Evolutionary conservation across 1,140 invertebrate genomes (phyloP).

Genomic region (Streblospio benedicti): DNA sequence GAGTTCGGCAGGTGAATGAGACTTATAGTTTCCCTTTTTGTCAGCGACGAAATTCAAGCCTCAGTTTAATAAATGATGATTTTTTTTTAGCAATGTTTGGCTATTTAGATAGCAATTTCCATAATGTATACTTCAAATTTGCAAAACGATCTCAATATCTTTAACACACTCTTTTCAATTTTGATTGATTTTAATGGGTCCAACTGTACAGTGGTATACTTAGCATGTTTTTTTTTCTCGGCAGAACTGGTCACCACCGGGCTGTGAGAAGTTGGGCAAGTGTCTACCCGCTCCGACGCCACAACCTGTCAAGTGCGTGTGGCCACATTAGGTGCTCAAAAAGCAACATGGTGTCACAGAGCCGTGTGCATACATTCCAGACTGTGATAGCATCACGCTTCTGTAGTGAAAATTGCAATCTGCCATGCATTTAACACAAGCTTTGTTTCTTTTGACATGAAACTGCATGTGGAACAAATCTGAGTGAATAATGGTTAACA

Average conservation of each 20-base stretch:
- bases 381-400: too few species aligned
- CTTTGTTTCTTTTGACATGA: too few species aligned
- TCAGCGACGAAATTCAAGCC: too few species aligned
- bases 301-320: conserved; percentile 37
- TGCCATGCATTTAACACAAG: too few species aligned
- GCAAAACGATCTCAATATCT: not conserved
- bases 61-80: too few species aligned
- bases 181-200: not conserved
- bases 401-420: too few species aligned
- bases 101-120: not conserved
- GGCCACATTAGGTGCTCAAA: conserved; percentile 44
- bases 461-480: too few species aligned
- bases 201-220: not conserved
- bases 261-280: conserved; percentile 40
- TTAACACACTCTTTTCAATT: not conserved
- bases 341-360: too few species aligned
- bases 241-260: conserved; percentile 46
- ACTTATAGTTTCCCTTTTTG: too few species aligned
- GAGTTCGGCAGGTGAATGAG: too few species aligned
- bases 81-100: not conserved
- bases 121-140: not conserved
- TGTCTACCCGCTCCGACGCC: conserved; percentile 37
- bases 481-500: too few species aligned
- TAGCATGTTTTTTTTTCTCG: conserved; percentile 8
- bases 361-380: too few species aligned